Conservation (phyloP, 2,113 vertebrate species). For the Paramisgurnus dabryanus region DNA sequence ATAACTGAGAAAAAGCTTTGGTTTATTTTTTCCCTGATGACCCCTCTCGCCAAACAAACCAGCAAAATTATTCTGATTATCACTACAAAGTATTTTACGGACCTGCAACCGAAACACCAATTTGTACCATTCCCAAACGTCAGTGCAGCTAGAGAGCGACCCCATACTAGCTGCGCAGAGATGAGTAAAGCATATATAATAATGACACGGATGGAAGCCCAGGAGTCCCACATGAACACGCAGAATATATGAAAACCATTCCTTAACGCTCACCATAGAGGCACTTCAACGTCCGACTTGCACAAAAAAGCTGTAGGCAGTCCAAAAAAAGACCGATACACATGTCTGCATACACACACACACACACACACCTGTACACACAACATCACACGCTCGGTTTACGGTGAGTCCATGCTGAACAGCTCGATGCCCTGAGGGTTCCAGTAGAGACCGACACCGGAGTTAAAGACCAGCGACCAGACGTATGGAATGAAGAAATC, state of each 20-base stretch:
- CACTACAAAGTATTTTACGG: background rate
- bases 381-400: conserved; percentile 57
- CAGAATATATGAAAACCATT: background rate
- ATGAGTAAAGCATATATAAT: too few species aligned
- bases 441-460: conserved; percentile 91
- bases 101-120: background rate
- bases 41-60: background rate
- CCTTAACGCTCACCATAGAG: conserved; percentile 60
- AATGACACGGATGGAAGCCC: conserved; percentile 34
- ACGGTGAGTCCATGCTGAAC: conserved; percentile 93
- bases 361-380: conserved; percentile 27
- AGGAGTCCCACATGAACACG: conserved; percentile 37
- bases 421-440: conserved; percentile 89
- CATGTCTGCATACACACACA: conserved; percentile 18
- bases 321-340: too few species aligned
- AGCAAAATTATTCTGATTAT: background rate
- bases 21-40: background rate
- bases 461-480: conserved; percentile 96
- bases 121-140: conserved; percentile 48
- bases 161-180: background rate
- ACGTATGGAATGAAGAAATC: conserved; percentile 98
- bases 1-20: background rate
- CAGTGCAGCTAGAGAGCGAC: conserved; percentile 49
- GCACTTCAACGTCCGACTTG: conserved; percentile 63
- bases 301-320: background rate